Conservation (phyloP, 30 jellyfish, hydroid and myxozoan species). For the Aurelia sp. region DNA sequence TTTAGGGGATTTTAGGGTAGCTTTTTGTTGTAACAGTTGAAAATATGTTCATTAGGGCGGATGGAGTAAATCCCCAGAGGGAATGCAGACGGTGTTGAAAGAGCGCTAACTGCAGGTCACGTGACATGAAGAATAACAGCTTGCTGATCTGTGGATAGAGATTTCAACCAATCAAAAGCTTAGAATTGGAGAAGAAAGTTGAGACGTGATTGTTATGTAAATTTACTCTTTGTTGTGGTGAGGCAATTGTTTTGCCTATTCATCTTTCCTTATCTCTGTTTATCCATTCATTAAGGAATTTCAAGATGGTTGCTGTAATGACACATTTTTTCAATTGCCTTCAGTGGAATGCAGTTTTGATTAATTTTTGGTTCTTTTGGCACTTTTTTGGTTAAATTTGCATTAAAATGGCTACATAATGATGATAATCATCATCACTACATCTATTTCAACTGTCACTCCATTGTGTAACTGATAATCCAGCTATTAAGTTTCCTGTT, state of each 20-base stretch:
- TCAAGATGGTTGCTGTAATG: background rate
- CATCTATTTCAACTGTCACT: no score
- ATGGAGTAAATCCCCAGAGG: constrained; percentile 38
- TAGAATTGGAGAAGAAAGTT: constrained; percentile 28
- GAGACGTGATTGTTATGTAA: constrained; percentile 59
- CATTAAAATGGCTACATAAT: no score
- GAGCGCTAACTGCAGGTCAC: constrained; percentile 72
- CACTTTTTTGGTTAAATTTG: no score
- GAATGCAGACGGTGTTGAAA: constrained; percentile 74
- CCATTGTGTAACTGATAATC: no score
- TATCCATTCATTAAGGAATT: constrained; percentile 58
- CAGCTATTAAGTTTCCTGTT: no score
- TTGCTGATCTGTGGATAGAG: constrained; percentile 73
- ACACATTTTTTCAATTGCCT: background rate
- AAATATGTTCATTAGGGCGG: constrained; percentile 21
- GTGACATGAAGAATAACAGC: constrained; percentile 73
- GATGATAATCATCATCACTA: no score
- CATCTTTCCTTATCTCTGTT: constrained; percentile 59
- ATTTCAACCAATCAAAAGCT: constrained; percentile 67
- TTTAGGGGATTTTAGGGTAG: background rate
- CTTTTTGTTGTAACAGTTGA: background rate
- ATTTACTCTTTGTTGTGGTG: constrained; percentile 72
- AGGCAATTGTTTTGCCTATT: constrained; percentile 59
- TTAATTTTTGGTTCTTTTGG: no score
- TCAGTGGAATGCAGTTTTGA: no score